Conservation (phyloP, 1,140 invertebrate species). For the Aplysia californica region DNA sequence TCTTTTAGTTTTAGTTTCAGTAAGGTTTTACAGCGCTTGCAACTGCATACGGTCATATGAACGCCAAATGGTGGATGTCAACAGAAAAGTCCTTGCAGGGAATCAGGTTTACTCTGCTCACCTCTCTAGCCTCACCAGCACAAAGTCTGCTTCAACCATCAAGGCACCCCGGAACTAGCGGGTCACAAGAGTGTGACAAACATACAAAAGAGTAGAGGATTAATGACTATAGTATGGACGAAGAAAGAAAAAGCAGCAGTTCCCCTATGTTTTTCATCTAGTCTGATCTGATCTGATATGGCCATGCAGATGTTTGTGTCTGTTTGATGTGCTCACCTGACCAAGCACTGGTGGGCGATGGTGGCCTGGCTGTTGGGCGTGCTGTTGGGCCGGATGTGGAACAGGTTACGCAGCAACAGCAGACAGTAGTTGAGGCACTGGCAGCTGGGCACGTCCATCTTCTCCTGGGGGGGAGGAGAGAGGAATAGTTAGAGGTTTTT, state of each 20-base stretch:
- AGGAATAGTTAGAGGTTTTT: neutral
- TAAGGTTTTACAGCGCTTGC: no score
- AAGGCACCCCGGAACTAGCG: no score
- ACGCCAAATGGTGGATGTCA: no score
- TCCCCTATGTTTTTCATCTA: no score
- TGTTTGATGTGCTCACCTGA: constrained; percentile 33
- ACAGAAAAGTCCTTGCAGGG: no score
- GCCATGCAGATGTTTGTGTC: neutral
- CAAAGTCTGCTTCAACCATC: no score
- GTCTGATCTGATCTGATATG: neutral
- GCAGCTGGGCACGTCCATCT: constrained; percentile 27
- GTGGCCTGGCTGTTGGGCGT: constrained; percentile 1
- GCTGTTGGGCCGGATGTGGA: constrained; percentile 31
- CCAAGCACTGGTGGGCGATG: constrained; percentile 36
- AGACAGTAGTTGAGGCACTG: constrained; percentile 42
- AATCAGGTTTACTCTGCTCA: neutral
- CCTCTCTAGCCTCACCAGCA: neutral
- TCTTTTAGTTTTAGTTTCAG: no score
- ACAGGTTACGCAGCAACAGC: constrained; percentile 41
- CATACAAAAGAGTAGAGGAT: no score
- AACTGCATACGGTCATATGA: no score
- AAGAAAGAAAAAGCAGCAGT: no score
- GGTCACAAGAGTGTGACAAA: no score
- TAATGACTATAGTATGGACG: neutral
- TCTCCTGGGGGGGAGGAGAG: constrained; percentile 13